phyloP scores from a whole-genome alignment of 2,113 vertebrate genomes.

The Ophthalmolycus amberensis region DNA sequence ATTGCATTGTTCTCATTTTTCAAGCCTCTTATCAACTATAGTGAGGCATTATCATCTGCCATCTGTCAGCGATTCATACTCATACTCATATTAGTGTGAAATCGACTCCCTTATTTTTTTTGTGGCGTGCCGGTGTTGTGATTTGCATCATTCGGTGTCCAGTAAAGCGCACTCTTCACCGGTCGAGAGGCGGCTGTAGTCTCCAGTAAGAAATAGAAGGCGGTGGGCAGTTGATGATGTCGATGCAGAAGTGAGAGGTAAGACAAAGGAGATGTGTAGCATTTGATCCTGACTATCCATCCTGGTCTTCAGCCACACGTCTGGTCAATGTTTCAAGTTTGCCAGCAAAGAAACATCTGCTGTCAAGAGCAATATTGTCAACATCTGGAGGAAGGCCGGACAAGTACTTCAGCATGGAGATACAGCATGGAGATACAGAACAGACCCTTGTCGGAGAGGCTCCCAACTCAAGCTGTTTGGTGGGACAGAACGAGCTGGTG shows the following conservation, averaged over 20 bases:
- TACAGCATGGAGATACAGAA: conserved; percentile 7
- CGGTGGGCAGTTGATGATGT: not conserved
- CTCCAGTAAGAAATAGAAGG: not conserved
- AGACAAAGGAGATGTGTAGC: not conserved
- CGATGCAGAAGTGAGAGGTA: not conserved
- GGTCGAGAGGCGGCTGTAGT: not conserved
- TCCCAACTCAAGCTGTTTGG: conserved; percentile 14
- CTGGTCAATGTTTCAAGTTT: not conserved
- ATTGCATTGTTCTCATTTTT: conserved; percentile 37
- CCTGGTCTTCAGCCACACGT: not conserved
- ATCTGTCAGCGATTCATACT: conserved; percentile 63
- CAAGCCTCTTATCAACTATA: conserved; percentile 60
- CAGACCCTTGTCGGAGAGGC: not conserved
- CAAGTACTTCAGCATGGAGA: conserved; percentile 2
- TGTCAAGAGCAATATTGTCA: not conserved
- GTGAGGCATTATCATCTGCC: conserved; percentile 50
- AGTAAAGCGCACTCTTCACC: conserved; percentile 18
- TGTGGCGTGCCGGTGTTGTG: not conserved
- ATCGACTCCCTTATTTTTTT: conserved; percentile 10
- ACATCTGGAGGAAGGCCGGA: conserved; percentile 7
- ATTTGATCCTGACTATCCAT: not conserved
- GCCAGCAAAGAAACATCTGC: not conserved
- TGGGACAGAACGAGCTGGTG: conserved; percentile 13
- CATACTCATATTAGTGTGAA: conserved; percentile 37
- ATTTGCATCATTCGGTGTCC: conserved; percentile 8